Conservation (phyloP, 2,113 vertebrate species). For the Brachypteracias leptosomus region DNA sequence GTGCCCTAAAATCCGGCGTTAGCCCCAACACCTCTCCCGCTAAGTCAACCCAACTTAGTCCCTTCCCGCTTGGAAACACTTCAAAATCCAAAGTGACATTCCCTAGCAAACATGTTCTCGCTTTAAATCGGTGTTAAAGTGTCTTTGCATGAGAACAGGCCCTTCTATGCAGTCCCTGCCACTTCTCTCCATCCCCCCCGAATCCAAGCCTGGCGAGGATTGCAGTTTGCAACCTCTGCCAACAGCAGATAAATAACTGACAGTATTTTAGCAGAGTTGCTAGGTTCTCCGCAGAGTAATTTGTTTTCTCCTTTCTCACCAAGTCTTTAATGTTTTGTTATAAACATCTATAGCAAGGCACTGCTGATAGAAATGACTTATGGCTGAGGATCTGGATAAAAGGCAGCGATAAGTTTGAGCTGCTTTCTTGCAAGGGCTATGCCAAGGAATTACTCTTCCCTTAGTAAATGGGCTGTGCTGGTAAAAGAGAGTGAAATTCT, state of each 20-base stretch:
- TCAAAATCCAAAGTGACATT: slow-evolving; percentile 52
- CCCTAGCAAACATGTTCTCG: slow-evolving; percentile 38
- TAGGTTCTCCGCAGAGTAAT: slow-evolving; percentile 64
- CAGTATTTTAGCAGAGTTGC: slow-evolving; percentile 64
- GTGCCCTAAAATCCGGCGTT: slow-evolving; percentile 13
- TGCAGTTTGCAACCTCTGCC: slow-evolving; percentile 61
- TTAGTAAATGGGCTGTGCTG: not conserved
- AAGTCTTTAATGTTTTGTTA: slow-evolving; percentile 66
- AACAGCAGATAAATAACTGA: slow-evolving; percentile 71
- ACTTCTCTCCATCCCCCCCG: slow-evolving; percentile 18
- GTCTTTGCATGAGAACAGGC: slow-evolving; percentile 49
- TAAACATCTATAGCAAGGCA: slow-evolving; percentile 38
- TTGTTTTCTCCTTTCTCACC: slow-evolving; percentile 69
- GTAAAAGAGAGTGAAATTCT: not conserved
- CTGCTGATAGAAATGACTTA: slow-evolving; percentile 61
- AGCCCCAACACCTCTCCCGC: slow-evolving; percentile 18
- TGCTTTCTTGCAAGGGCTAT: not conserved
- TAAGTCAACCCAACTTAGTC: slow-evolving; percentile 29
- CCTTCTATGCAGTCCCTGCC: slow-evolving; percentile 31
- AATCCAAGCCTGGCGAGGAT: slow-evolving; percentile 39
- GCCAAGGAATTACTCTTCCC: not conserved
- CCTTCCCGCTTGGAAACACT: not conserved
- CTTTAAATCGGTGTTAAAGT: slow-evolving; percentile 66
- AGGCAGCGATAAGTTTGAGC: not conserved
- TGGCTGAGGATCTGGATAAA: slow-evolving; percentile 4